Conservation (phyloP, 2,888 invertebrate genomes). For the Drosophila emarginata region DNA sequence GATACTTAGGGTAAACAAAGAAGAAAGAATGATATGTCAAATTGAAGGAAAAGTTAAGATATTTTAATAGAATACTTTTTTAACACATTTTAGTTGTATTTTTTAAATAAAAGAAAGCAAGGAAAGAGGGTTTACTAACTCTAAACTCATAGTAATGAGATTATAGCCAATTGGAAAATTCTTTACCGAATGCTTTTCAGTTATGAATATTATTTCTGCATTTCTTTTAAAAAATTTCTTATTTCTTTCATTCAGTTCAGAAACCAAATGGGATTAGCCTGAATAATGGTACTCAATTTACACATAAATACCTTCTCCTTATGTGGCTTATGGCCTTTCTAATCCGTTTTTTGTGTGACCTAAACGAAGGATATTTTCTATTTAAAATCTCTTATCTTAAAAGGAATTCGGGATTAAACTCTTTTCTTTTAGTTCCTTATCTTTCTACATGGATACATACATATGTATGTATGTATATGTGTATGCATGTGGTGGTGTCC, state of each 20-base stretch:
- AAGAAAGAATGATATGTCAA: too few species aligned
- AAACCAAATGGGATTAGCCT: neutral
- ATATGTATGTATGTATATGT: too few species aligned
- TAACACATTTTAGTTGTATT: too few species aligned
- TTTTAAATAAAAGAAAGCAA: neutral
- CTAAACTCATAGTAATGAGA: too few species aligned
- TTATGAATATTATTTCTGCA: neutral
- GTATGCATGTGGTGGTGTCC: conserved; percentile 13
- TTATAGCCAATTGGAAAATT: neutral
- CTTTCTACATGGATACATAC: neutral
- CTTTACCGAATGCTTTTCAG: neutral
- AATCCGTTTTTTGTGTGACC: neutral
- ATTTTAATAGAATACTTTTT: too few species aligned
- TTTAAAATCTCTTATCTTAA: conserved; percentile 2
- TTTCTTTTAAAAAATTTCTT: neutral
- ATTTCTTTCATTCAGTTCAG: neutral
- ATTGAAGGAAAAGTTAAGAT: too few species aligned
- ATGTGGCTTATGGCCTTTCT: neutral
- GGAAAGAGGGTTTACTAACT: neutral
- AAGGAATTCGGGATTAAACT: neutral
- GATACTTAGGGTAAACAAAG: neutral
- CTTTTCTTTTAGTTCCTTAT: neutral
- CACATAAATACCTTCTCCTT: neutral
- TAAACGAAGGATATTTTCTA: neutral
- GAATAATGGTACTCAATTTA: neutral